Evolutionary conservation across 2,113 vertebrate genomes (phyloP).

Genomic region (Oxyura jamaicensis): DNA sequence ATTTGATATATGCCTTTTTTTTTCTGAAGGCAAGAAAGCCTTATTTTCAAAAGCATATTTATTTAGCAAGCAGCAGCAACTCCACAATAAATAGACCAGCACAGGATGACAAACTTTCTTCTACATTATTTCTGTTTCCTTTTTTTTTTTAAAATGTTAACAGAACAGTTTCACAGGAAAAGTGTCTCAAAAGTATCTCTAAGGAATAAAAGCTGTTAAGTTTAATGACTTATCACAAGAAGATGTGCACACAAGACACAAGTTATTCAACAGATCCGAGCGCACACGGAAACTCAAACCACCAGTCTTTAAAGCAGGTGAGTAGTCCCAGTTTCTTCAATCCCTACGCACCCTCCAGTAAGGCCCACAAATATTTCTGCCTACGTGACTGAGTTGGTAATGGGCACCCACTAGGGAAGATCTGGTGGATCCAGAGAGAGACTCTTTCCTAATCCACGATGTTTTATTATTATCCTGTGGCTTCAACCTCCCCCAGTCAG

Average conservation of each 20-base stretch:
- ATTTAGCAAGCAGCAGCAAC: conserved; percentile 41
- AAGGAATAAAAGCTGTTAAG: conserved; percentile 61
- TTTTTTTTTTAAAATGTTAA: background rate
- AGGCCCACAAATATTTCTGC: background rate
- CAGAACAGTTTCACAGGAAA: conserved; percentile 25
- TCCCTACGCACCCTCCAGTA: background rate
- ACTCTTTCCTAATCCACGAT: background rate
- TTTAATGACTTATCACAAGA: conserved; percentile 72
- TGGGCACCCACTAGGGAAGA: background rate
- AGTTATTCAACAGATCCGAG: conserved; percentile 65
- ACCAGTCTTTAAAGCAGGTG: background rate
- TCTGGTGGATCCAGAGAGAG: background rate
- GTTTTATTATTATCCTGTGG: fast-evolving
- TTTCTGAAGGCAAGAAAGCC: background rate
- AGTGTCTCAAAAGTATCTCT: conserved; percentile 66
- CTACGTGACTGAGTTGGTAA: background rate
- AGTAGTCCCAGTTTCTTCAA: background rate
- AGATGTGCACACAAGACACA: conserved; percentile 55
- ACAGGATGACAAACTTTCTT: background rate
- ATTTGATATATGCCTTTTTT: conserved; percentile 58
- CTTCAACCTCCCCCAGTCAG: background rate
- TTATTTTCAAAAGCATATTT: conserved; percentile 55
- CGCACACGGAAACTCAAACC: conserved; percentile 39
- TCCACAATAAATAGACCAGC: conserved; percentile 64
- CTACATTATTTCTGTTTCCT: background rate